Percentiles rank a stretch among this genome's conserved stretches.
phyloP scores from a whole-genome alignment of 2,113 vertebrate species.

The Ondatra zibethicus region DNA sequence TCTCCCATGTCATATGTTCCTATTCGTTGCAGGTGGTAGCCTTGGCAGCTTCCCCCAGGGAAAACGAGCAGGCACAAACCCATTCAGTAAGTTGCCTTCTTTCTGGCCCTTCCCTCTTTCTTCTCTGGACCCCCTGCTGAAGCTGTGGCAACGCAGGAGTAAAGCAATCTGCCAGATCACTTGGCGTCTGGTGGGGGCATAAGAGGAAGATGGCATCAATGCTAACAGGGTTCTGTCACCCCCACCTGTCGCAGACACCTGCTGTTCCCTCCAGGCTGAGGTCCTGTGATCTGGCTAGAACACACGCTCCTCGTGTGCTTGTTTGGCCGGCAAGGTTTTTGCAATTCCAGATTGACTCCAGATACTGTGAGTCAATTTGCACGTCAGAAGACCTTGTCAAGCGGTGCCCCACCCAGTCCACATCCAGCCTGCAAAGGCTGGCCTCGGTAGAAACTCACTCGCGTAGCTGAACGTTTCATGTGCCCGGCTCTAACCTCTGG shows the following conservation, averaged over 20 bases:
- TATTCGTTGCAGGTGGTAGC: constrained; percentile 88
- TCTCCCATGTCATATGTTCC: constrained; percentile 44
- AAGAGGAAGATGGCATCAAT: neutral
- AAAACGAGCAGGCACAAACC: constrained; percentile 94
- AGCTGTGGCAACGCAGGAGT: neutral
- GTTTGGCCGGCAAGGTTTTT: neutral
- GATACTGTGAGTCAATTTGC: neutral
- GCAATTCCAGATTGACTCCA: neutral
- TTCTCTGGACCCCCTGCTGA: neutral
- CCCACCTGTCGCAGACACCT: neutral
- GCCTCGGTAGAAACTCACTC: too few relatives aligned
- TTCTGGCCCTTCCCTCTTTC: constrained; percentile 47
- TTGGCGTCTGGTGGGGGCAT: neutral
- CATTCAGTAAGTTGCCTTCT: constrained; percentile 93
- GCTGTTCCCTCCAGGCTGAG: neutral
- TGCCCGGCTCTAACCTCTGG: neutral
- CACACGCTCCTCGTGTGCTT: neutral
- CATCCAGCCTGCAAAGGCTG: neutral
- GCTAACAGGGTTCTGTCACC: neutral
- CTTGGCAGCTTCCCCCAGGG: constrained; percentile 90
- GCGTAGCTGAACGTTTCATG: neutral
- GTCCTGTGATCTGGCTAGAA: neutral
- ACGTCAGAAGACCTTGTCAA: neutral
- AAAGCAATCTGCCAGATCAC: neutral
- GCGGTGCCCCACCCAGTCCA: neutral